Evolutionary conservation across 2,113 vertebrate species (phyloP).

Genomic region (Trematocara variabile): DNA sequence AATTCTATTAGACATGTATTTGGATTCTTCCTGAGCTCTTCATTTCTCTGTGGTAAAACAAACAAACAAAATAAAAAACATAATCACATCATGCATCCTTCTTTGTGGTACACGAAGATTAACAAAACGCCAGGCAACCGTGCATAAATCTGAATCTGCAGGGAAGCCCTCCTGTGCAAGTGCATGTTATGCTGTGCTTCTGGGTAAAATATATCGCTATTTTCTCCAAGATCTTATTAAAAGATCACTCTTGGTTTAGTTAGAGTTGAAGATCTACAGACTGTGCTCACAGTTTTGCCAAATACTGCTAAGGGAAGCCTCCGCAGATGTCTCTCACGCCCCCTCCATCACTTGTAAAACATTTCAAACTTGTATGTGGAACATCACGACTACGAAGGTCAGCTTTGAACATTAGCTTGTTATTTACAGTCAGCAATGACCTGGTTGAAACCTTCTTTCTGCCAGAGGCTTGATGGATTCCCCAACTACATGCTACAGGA

Average conservation of each 20-base stretch:
- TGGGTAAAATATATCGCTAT: constrained; percentile 35
- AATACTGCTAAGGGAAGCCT: constrained; percentile 20
- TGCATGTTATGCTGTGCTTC: constrained; percentile 5
- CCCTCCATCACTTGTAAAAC: constrained; percentile 27
- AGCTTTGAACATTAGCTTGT: constrained; percentile 31
- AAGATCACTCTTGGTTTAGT: constrained; percentile 42
- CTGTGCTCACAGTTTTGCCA: constrained; percentile 27
- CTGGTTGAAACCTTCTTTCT: constrained; percentile 28
- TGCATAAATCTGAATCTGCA: background rate
- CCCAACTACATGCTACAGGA: constrained; percentile 27
- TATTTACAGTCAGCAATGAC: constrained; percentile 52
- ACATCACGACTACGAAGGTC: constrained; percentile 40
- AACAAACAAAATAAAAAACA: background rate
- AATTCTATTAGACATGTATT: background rate
- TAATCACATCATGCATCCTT: background rate
- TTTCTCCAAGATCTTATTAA: constrained; percentile 53
- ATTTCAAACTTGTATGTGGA: constrained; percentile 7
- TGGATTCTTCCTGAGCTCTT: background rate
- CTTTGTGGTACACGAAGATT: background rate
- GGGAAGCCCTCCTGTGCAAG: background rate
- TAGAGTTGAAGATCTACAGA: constrained; percentile 20
- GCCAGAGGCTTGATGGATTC: constrained; percentile 39
- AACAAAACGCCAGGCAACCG: background rate
- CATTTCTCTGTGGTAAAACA: background rate
- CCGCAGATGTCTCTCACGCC: background rate